A percentile compares a stretch with the other conserved stretches of the same genome.
These are phyloP conservation scores for Megathymus violae DNA, from an alignment of 1,140 invertebrate genomes.

Conservation along the genomic window DNA sequence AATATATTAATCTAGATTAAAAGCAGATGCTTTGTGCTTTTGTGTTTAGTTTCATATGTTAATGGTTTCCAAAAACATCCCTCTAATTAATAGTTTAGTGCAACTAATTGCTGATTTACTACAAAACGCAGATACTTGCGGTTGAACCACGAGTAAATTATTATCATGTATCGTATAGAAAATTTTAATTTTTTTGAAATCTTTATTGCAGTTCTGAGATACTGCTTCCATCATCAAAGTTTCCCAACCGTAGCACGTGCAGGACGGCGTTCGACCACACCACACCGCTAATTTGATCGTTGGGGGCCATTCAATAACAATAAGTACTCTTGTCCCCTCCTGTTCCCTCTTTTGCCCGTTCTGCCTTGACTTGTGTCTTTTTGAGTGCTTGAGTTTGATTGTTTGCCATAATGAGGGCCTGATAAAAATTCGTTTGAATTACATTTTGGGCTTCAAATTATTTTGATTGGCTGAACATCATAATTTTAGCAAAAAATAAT, in stretches of 20 bases:
- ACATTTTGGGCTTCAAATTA: too few species aligned
- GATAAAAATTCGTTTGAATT: conserved; percentile 27
- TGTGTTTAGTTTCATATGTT: too few species aligned
- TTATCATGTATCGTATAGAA: too few species aligned
- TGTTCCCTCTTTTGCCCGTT: neutral
- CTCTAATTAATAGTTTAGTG: too few species aligned
- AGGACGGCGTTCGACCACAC: conserved; percentile 21
- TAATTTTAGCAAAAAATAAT: too few species aligned
- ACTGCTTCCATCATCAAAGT: conserved; percentile 27
- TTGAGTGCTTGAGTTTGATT: conserved; percentile 32
- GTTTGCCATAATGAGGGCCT: conserved; percentile 33
- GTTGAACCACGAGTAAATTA: too few species aligned
- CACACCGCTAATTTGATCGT: conserved; percentile 36
- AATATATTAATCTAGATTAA: too few species aligned
- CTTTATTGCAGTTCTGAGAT: conserved; percentile 13
- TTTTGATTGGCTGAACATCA: too few species aligned
- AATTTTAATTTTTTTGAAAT: neutral
- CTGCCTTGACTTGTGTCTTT: conserved; percentile 35
- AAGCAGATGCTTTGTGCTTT: too few species aligned
- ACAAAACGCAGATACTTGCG: too few species aligned
- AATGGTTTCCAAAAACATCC: too few species aligned
- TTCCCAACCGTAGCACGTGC: conserved; percentile 29
- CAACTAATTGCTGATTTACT: too few species aligned
- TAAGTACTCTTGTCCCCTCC: neutral
- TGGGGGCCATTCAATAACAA: conserved; percentile 29